Evolutionary conservation across 30 jellyfish, hydroid and myxozoan genomes (phyloP), one percentile per base, ranked within the genome.

Genomic region (Aurelia coerulea): DNA sequence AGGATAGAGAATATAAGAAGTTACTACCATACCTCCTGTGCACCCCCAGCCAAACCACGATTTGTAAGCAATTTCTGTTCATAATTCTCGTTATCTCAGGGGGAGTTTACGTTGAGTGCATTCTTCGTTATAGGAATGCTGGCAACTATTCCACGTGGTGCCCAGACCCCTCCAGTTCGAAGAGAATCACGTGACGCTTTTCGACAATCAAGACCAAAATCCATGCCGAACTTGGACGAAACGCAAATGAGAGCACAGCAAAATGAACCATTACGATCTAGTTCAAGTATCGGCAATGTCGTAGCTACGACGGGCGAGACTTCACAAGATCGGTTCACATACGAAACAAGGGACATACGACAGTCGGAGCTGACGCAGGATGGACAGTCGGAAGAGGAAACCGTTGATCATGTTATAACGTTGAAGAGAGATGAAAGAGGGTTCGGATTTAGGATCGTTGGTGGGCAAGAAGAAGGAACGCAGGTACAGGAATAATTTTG

Each of bases 391-490:
- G 92, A 39, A 34, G 88, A 92, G 31, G 95, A 76, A 23, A 81
- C 76, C 53, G 83, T 65, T 23, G 99, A 95, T 76, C 84, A 74
- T 76, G 99, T 95, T 74, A 90, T 95, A 17, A 75, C 96, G 11
- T 62, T 95, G 86, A 85, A 90, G 62, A 69, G 98, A 54, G 99
- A 97, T 60, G 97, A 74, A 19, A 89, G 95, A 33, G 99, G 99
- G 10, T 95, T 95, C 53, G 99, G 99, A 11, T 89, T 95, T 74
- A 49, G 99, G 41, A 95, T 95, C 14, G 81, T 84, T 33, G 99
- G 99, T 5, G 99, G 99, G 9, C 91, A 90, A 54, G 99, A 95
- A 76, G 99, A 95, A 63, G 93, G 91, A 37, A 95, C 99, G 3
- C 99, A 90, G 97, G 99, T 95, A 56, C 34, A 60, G 63, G 19